phyloP scores from a whole-genome alignment of 2,797 vertebrate genomes.

The Lacerta viridis region DNA sequence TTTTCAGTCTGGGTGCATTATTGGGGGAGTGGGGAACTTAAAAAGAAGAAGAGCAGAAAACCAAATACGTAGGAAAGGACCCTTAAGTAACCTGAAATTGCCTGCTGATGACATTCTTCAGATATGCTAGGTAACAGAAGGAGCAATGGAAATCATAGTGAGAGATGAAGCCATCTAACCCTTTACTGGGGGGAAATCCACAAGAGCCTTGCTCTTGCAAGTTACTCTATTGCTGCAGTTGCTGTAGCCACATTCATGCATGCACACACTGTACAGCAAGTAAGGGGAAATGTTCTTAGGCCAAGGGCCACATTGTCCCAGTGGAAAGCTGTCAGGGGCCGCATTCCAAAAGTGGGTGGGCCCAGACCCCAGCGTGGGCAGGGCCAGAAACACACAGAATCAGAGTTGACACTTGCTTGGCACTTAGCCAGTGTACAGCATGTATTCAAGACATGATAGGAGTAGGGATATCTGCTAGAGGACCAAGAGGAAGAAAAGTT shows the following conservation, averaged over 20 bases:
- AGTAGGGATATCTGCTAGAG: not conserved
- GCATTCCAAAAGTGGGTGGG: too few relatives aligned
- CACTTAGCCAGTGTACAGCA: not conserved
- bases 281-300: too few relatives aligned
- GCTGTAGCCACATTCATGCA: not conserved
- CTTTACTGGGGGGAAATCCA: too few relatives aligned
- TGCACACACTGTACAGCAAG: rapidly evolving
- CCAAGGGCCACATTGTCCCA: too few relatives aligned
- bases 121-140: not conserved
- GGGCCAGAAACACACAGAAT: too few relatives aligned
- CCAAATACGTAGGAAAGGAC: too few relatives aligned
- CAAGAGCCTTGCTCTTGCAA: not conserved
- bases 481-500: not conserved
- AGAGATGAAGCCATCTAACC: not conserved
- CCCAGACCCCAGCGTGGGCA: too few relatives aligned
- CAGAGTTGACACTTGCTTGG: too few relatives aligned
- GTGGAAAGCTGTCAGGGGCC: too few relatives aligned
- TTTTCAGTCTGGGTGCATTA: too few relatives aligned
- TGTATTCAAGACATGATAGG: not conserved
- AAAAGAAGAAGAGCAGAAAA: too few relatives aligned
- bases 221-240: not conserved
- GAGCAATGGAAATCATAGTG: not conserved
- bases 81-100: not conserved
- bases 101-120: not conserved
- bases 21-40: too few relatives aligned